Evolutionary conservation across 2,888 invertebrate genomes (phyloP), one percentile per base, ranked within the genome.

Genomic region (Dasypolia templi): DNA sequence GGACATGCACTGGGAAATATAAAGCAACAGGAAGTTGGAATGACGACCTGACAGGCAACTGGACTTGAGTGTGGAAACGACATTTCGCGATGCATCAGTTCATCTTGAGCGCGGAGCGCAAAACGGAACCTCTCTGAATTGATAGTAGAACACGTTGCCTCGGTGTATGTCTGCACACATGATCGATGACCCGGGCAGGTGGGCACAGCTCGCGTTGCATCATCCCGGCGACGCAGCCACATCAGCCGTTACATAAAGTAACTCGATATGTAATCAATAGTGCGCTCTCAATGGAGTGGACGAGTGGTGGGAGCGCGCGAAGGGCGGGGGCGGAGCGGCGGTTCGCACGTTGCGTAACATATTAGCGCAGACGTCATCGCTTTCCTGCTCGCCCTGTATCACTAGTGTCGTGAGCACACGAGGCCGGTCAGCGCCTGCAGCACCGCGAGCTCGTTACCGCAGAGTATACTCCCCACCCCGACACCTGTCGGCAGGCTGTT

Each of bases 181-280:
- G 56, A 39, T 12, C 39, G 62, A 46, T 63, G 75, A 32, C 14
- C 59, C 26, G 49, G n/a, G 12, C n/a, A 1, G n/a, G n/a, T 22
- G 9, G 32, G 11, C 51, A 1, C 42, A 26, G 46, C 29, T 29
- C 22, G 42, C n/a, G 56, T 79, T 65, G 66, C 83, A 55, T 58
- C 72, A 78, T 61, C 65, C 65, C 71, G 53, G 66, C 78, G 35
- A 17, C 6, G 63, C 55, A 53, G 29, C 59, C 58, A 63, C 78
- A 51, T 63, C 63, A 49, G 66, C 62, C 32, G 64, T 83, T 83
- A 80, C 56, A 72, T 80, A 80, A 72, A 72, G 65, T 59, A 53
- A 61, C 58, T 35, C 59, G 79, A 78, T 78, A 72, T 72, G 68
- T 79, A 80, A 83, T 29, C 79, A 29, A 78, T 72, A 68, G 59